Evolutionary conservation across 2,797 vertebrate species (phyloP).

Genomic region (Podarcis lilfordi): DNA sequence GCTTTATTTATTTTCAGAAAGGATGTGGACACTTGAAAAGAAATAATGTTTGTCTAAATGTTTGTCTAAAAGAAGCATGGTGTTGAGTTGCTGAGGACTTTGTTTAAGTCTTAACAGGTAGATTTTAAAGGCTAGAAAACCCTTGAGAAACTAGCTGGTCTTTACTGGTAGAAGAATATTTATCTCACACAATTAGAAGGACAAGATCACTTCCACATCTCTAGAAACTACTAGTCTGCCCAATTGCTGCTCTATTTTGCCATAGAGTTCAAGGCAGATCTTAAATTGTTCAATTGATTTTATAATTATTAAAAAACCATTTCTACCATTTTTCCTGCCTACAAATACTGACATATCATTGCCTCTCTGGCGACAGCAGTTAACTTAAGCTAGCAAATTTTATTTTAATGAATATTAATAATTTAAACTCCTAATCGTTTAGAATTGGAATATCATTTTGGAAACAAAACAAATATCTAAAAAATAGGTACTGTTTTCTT

Average conservation of each 20-base stretch:
- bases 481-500: too few relatives aligned
- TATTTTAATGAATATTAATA: too few relatives aligned
- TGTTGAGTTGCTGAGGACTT: neutral
- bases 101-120: neutral
- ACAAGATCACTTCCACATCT: neutral
- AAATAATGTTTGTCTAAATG: too few relatives aligned
- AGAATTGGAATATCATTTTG: neutral
- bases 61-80: neutral
- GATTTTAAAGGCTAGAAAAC: neutral
- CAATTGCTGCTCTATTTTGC: neutral
- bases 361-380: neutral
- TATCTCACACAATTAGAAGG: neutral
- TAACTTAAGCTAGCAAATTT: neutral
- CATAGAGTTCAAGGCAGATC: neutral
- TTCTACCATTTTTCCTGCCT: neutral
- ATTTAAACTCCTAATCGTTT: too few relatives aligned
- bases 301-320: neutral
- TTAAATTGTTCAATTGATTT: neutral
- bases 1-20: too few relatives aligned
- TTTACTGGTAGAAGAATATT: neutral
- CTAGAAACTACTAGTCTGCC: neutral
- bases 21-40: too few relatives aligned
- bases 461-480: neutral
- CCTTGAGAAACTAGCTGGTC: neutral
- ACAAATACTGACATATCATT: neutral